A percentile compares a stretch with the other conserved stretches of the same genome.
Conservation (phyloP, 2,888 invertebrate species). For the Lycaena phlaeas region DNA sequence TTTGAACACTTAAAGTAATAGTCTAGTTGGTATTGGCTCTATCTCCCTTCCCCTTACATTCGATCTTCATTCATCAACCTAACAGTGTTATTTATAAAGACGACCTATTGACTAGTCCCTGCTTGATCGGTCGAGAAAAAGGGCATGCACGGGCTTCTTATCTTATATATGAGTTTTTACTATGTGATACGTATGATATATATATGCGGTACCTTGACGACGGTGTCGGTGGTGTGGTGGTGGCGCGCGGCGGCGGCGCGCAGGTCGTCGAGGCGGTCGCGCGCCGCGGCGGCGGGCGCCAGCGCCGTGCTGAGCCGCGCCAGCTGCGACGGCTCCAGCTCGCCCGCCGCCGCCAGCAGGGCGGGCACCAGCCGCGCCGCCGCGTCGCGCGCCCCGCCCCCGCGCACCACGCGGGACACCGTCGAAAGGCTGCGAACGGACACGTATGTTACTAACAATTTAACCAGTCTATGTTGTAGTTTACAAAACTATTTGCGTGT, state of each 20-base stretch:
- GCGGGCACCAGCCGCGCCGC: conserved; percentile 87
- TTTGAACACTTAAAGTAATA: too few relatives aligned
- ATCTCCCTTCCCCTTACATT: too few relatives aligned
- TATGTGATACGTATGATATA: too few relatives aligned
- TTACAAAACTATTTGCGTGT: too few relatives aligned
- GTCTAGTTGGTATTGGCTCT: too few relatives aligned
- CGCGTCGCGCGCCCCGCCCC: conserved; percentile 83
- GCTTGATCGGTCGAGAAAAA: too few relatives aligned
- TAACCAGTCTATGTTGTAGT: too few relatives aligned
- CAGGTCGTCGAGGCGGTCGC: conserved; percentile 84
- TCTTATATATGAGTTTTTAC: too few relatives aligned
- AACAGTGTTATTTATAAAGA: too few relatives aligned
- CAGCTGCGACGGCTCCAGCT: conserved; percentile 85
- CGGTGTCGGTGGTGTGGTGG: conserved; percentile 91
- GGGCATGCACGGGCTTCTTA: too few relatives aligned
- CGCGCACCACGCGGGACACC: conserved; percentile 87
- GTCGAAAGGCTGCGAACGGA: conserved; percentile 80
- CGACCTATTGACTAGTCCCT: too few relatives aligned
- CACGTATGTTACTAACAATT: background rate
- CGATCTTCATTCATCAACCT: too few relatives aligned
- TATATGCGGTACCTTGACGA: conserved; percentile 88
- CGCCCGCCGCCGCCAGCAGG: conserved; percentile 88
- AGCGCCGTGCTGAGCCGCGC: conserved; percentile 85
- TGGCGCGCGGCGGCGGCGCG: conserved; percentile 86
- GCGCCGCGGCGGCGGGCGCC: conserved; percentile 76